Percentiles rank a stretch among this genome's conserved stretches.
These are phyloP conservation scores for Clarias laeviceps DNA, from an alignment of 2,797 vertebrate genomes.

Conservation along the genomic window DNA sequence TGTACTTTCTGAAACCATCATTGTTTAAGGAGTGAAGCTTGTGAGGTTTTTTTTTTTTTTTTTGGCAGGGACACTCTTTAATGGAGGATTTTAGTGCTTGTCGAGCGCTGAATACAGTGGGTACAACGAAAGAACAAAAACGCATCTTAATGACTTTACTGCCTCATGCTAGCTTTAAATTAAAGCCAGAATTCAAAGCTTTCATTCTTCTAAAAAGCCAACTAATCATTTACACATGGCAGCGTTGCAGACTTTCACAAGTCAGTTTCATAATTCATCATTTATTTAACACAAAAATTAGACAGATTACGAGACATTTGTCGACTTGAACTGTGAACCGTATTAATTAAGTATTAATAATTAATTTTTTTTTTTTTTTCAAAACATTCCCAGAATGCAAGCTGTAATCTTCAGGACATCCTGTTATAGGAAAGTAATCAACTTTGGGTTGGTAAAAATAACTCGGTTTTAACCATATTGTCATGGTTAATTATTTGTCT, in stretches of 20 bases:
- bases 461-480: not conserved
- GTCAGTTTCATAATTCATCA: not conserved
- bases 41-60: not conserved
- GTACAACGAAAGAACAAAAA: not conserved
- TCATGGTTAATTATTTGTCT: not conserved
- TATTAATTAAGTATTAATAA: not conserved
- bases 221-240: not conserved
- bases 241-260: not conserved
- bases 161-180: not conserved
- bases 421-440: not conserved
- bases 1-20: not conserved
- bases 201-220: too few species aligned
- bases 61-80: not conserved
- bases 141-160: not conserved
- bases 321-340: not conserved
- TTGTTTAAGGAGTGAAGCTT: not conserved
- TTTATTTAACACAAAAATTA: not conserved
- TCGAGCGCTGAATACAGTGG: not conserved
- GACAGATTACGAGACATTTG: not conserved
- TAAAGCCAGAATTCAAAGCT: not conserved
- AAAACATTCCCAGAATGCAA: not conserved
- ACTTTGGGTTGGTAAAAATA: not conserved
- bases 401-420: not conserved
- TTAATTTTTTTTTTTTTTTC: not conserved
- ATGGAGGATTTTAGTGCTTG: slow-evolving; percentile 10